These are phyloP conservation scores for Erebia ligea DNA, from an alignment of 2,888 invertebrate species.

Conservation along the genomic window DNA sequence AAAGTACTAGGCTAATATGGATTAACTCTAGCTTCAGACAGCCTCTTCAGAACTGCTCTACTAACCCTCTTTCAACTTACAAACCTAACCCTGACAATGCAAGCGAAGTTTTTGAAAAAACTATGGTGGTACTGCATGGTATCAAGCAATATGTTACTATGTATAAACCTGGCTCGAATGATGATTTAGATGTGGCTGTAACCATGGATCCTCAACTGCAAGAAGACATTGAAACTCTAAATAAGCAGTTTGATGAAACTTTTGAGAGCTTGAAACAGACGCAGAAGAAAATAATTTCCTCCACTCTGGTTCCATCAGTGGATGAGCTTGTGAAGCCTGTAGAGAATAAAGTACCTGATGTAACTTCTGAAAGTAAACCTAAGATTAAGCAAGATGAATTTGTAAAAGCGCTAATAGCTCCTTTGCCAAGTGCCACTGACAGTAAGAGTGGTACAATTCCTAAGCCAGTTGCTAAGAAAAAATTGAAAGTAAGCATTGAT, in stretches of 20 bases:
- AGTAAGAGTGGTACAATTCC: conserved; percentile 38
- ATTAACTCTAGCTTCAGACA: conserved; percentile 87
- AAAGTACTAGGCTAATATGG: conserved; percentile 84
- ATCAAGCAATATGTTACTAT: conserved; percentile 83
- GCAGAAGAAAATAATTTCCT: conserved; percentile 43
- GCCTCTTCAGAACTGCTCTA: conserved; percentile 58
- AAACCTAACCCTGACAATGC: conserved; percentile 58
- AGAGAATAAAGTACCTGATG: conserved; percentile 43
- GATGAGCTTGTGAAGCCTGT: conserved; percentile 42
- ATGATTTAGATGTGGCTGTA: conserved; percentile 48
- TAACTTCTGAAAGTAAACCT: conserved; percentile 16
- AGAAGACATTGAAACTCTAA: conserved; percentile 73
- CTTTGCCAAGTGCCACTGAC: conserved; percentile 5
- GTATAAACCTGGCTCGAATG: conserved; percentile 61
- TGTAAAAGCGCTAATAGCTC: background rate
- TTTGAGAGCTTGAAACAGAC: conserved; percentile 65
- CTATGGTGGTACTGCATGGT: conserved; percentile 88
- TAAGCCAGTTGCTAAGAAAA: conserved; percentile 73
- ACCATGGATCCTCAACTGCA: conserved; percentile 63
- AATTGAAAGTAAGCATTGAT: conserved; percentile 62
- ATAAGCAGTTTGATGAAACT: conserved; percentile 72
- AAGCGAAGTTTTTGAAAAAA: conserved; percentile 82
- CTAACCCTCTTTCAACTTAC: conserved; percentile 59
- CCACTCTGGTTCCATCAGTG: conserved; percentile 38
- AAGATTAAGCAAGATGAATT: conserved; percentile 21